Conservation (phyloP, 1,140 invertebrate species). For the Camponotus pennsylvanicus region DNA sequence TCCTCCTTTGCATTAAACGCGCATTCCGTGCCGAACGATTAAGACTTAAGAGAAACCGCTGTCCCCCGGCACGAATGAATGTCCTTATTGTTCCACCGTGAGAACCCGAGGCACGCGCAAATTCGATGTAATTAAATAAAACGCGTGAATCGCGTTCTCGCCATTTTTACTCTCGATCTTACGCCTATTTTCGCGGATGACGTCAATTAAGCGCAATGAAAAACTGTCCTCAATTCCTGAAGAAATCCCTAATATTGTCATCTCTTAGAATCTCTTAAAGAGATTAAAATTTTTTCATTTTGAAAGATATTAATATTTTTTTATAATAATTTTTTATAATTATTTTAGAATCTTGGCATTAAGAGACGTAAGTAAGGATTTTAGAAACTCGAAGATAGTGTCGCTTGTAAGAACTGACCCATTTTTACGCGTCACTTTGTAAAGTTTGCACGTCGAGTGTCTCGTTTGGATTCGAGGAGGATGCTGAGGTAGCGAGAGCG, state of each 20-base stretch:
- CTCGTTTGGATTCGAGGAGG: conserved; percentile 3
- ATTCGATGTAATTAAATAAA: conserved; percentile 79
- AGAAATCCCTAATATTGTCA: background rate
- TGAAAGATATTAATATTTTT: background rate
- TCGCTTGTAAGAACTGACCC: background rate
- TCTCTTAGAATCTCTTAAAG: background rate
- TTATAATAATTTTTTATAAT: too few species aligned
- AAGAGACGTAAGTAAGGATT: background rate
- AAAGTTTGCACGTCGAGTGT: conserved; percentile 27
- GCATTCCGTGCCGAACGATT: conserved; percentile 81
- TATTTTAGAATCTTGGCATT: background rate
- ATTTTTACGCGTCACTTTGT: conserved; percentile 7
- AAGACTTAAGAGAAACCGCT: conserved; percentile 78
- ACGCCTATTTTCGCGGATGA: background rate
- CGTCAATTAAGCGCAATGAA: background rate
- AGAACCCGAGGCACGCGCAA: conserved; percentile 79
- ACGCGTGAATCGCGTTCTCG: conserved; percentile 3
- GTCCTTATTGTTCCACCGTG: conserved; percentile 82
- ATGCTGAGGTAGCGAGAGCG: conserved; percentile 40
- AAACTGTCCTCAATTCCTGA: background rate
- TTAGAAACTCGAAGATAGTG: background rate
- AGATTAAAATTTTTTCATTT: background rate
- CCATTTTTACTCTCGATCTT: conserved; percentile 13
- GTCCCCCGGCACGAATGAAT: conserved; percentile 79
- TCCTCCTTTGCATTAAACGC: conserved; percentile 74